Conservation (phyloP, 2,113 vertebrate species). For the Pavo muticus region DNA sequence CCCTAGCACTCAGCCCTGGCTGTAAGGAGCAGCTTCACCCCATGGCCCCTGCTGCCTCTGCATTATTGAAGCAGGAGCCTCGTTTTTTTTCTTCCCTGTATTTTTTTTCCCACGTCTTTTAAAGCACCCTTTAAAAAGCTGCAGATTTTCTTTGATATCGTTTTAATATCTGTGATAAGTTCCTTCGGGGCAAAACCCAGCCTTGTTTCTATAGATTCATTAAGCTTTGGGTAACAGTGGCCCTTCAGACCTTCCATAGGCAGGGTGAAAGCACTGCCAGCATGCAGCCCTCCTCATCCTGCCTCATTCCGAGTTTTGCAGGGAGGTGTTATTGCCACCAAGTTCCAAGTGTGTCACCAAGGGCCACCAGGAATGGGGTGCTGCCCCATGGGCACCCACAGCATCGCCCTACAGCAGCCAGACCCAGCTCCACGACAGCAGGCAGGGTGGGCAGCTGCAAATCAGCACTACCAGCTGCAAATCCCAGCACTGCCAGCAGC, state of each 20-base stretch:
- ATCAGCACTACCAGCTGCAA: too few species aligned
- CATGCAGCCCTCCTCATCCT: neutral
- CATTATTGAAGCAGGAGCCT: neutral
- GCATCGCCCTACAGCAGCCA: too few species aligned
- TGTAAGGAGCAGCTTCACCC: neutral
- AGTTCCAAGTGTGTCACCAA: neutral
- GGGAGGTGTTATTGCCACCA: neutral
- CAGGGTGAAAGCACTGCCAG: neutral
- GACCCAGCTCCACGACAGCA: too few species aligned
- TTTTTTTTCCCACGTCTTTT: fast-evolving
- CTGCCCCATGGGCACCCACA: too few species aligned
- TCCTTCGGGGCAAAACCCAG: neutral
- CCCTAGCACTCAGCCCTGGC: neutral
- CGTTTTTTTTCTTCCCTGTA: neutral
- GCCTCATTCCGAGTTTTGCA: neutral
- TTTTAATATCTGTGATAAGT: neutral
- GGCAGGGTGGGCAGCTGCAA: too few species aligned
- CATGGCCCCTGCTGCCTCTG: neutral
- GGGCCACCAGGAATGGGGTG: neutral
- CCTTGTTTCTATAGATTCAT: neutral
- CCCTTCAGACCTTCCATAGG: neutral
- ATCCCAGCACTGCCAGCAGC: too few species aligned
- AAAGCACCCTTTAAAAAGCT: neutral
- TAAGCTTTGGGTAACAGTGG: fast-evolving
- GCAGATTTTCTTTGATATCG: neutral